Evolutionary conservation across 2,888 invertebrate species (phyloP), one percentile per base, ranked within the genome.

Genomic region (Apodemia zela): DNA sequence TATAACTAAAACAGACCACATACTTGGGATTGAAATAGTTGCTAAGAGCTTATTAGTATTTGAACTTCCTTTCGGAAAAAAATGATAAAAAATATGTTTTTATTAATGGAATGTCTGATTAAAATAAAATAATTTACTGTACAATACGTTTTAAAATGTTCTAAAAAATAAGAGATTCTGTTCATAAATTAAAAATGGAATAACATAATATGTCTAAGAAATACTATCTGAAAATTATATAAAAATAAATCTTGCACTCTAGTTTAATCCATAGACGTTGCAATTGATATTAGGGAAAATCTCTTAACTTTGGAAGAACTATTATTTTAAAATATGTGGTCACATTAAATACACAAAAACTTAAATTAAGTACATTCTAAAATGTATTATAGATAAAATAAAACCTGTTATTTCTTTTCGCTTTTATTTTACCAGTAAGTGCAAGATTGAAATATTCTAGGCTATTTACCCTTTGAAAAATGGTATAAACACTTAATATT

Each of bases 1-100:
- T 71, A 76, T 67, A 68, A 69, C 73, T 81, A 81, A 78, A 75
- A 73, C 75, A 77, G 77, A 85, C 81, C 82, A 81, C 75, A 75
- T 63, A 59, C 47, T 61, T 47, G 33, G 25, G n/a, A 38, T 33
- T 61, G 45, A 29, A 58, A 58, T 42, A 58, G 17, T 33, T 47
- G 45, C 33, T 33, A 29, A 47, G 29, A 62, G 18, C 62, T 59
- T 59, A 62, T 13, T 3, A 21, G 42, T 45, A 57, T 42, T 62
- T 62, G 29, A 62, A 62, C 45, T 61, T 49, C 17, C 17, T 45
- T 29, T 5, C 3, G 17, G 15, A 15, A 15, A 38, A 54, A 54
- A 51, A 51, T n/a, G 5, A 45, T 13, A 11, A 7, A 59, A 47
- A 33, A 45, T 47, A 58, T 62, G 33, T 18, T 60, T 21, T 29